Evolutionary conservation across 2,888 invertebrate genomes (phyloP), one percentile per base, ranked within the genome.

Genomic region (Margaritifera margaritifera): DNA sequence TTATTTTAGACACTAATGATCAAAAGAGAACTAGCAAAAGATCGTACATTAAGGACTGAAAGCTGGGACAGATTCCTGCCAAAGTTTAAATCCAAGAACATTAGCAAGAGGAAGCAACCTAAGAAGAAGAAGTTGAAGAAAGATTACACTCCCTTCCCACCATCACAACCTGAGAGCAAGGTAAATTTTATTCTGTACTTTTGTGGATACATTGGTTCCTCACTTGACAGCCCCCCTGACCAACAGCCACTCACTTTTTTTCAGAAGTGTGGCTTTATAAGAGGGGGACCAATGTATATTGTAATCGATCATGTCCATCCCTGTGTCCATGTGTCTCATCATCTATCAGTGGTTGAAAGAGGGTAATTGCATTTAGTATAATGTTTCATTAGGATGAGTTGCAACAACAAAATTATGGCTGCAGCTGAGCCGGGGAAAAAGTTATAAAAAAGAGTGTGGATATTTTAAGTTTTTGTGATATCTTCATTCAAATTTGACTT

Each of bases 41-140:
- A 99, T 91, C 95, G 97, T 0, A 94, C 94, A 85, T 89, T 99
- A 66, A 95, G 94, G 88, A 94, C 96, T 89, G 97, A 98, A 90
- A 96, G 95, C 88, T 99, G 99, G 99, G 96, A 97, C 54, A 92
- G 98, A 77, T 99, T 98, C 90, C 90, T 99, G 79, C 99, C 99
- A 0, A 96, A 96, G 85, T 98, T 98, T 89, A 95, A 94, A 85
- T 93, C 93, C 68, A 95, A 97, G 90, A 98, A 95, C 91, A 93
- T 96, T 1, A 95, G 93, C 79, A 95, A 96, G 88, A 92, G 96
- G 22, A 97, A 96, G 87, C 94, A 96, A 87, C 95, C 96, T 4
- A 95, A 95, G 88, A 94, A 94, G 82, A 96, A 95, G 90, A 94
- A 93, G 81, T 92, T 92, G n/a, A 98, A 98, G 92, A 96, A 96